phyloP scores from a whole-genome alignment of 2,888 invertebrate genomes.

The Lomographa bimaculata region DNA sequence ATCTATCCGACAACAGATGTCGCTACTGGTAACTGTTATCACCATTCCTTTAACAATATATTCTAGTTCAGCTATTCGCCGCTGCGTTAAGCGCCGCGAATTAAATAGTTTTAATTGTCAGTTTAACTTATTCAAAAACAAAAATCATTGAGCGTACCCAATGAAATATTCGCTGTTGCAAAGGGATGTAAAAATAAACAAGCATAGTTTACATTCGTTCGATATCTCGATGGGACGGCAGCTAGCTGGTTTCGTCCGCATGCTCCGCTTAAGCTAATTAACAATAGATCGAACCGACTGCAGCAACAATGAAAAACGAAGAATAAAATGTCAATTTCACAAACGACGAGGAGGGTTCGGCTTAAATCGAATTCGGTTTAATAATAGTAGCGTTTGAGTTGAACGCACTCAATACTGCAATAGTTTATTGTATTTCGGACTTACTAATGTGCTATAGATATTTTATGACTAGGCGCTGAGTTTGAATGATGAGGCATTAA shows the following conservation, averaged over 20 bases:
- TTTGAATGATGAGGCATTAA: constrained; percentile 6
- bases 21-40: constrained; percentile 48
- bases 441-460: constrained; percentile 21
- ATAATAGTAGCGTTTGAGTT: constrained; percentile 81
- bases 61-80: constrained; percentile 52
- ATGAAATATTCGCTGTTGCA: background rate
- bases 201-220: constrained; percentile 27
- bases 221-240: constrained; percentile 35
- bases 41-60: constrained; percentile 20
- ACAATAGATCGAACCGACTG: constrained; percentile 81
- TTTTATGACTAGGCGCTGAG: constrained; percentile 16
- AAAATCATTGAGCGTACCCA: background rate
- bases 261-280: constrained; percentile 81
- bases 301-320: constrained; percentile 82
- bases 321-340: constrained; percentile 83
- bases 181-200: constrained; percentile 14
- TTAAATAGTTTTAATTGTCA: too few relatives aligned
- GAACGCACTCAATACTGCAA: constrained; percentile 79
- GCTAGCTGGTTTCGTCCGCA: constrained; percentile 52
- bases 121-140: background rate
- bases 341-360: constrained; percentile 82
- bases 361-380: constrained; percentile 83
- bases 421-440: constrained; percentile 74
- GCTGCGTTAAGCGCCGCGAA: constrained; percentile 44
- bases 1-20: constrained; percentile 74